Evolutionary conservation across 2,888 invertebrate genomes (phyloP), one percentile per base, ranked within the genome.

Genomic region (Thyatira batis): DNA sequence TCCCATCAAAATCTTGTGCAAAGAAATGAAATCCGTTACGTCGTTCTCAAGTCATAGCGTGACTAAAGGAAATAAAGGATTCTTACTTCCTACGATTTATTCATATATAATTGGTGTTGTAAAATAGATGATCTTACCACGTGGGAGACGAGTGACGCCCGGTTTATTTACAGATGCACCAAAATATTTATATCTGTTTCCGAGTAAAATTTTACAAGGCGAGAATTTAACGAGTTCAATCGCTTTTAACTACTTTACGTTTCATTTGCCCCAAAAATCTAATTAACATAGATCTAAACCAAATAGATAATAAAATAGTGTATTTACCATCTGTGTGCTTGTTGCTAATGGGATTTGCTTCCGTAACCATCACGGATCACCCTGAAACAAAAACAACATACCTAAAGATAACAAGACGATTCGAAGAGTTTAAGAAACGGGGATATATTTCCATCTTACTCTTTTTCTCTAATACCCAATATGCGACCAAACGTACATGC

Each of bases 341-440:
- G 58, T 85, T 89, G 62, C 85, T 69, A 58, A 90, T 86, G 28
- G 89, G 86, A 69, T 90, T 84, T 45, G 90, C 87, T 82, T 90
- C 91, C 85, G 90, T 87, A 76, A 91, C 91, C 91, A 91, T 91
- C 60, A 66, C 79, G 78, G 74, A 58, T 69, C 61, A 76, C 69
- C 78, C 89, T 90, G 82, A 30, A 86, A 88, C 78, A 78, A 67
- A 65, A 60, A 58, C 67, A 51, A 8, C 21, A 17, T 17, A 39
- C 2, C 17, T 33, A 39, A 8, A 39, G 8, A 33, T 33, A 33
- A 33, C 33, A 33, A 30, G 30, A 10, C 4, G 13, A 13, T 33
- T 13, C n/a, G 13, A 13, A 33, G 4, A 0, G 33, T 3, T 11
- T 30, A 2, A 3, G n/a, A 6, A 10, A 27, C 8, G 28, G 11